These are phyloP conservation scores for Esox niger DNA, from an alignment of 2,113 vertebrate genomes.

Conservation along the genomic window DNA sequence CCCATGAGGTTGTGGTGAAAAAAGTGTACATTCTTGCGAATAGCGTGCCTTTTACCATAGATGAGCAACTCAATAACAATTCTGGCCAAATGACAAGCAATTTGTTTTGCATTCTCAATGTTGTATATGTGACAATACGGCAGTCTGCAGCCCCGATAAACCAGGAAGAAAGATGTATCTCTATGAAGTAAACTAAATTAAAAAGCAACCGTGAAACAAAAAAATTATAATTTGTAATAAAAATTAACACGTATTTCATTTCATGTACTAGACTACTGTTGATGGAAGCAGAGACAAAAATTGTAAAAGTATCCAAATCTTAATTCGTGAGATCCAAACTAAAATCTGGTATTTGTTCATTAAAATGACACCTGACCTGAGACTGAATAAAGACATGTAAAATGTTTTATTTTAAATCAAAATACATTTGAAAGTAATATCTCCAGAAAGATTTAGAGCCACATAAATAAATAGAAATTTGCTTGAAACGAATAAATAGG, in stretches of 20 bases:
- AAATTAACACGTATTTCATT: conserved; percentile 13
- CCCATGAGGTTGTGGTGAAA: too few species aligned
- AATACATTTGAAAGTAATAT: conserved; percentile 51
- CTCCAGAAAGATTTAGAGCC: conserved; percentile 41
- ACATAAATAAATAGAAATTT: conserved; percentile 49
- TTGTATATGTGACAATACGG: conserved; percentile 7
- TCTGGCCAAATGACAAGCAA: conserved; percentile 23
- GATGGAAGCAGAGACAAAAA: conserved; percentile 6
- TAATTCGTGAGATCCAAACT: conserved; percentile 1
- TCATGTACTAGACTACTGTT: conserved; percentile 15
- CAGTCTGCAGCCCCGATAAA: too few species aligned
- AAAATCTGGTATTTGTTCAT: conserved; percentile 44
- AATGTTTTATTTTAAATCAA: conserved; percentile 39
- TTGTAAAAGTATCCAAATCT: background rate
- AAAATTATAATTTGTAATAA: conserved; percentile 12
- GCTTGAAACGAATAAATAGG: conserved; percentile 63
- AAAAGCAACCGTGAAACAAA: conserved; percentile 3
- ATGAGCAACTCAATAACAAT: conserved; percentile 31
- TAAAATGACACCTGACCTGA: conserved; percentile 21
- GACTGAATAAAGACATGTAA: conserved; percentile 35
- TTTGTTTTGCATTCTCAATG: conserved; percentile 36
- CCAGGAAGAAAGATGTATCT: conserved; percentile 22
- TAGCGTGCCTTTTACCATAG: too few species aligned
- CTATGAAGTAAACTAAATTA: conserved; percentile 18
- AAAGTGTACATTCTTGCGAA: too few species aligned